Evolutionary conservation across 2,113 vertebrate species (phyloP), one percentile per base, ranked within the genome.

Genomic region (Kobus ellipsiprymnus): DNA sequence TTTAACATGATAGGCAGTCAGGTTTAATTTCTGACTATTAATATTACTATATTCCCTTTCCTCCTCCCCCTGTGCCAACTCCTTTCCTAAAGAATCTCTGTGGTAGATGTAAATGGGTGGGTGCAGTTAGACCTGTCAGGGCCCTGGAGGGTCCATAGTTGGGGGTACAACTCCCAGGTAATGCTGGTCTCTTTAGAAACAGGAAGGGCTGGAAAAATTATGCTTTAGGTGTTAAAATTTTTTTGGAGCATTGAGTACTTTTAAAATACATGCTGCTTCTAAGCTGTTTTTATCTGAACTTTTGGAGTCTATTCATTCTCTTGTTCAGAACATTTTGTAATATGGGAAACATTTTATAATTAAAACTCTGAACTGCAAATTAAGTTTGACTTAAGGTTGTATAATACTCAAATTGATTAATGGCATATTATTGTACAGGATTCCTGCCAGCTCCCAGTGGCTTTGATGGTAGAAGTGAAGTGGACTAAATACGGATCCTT

Each of bases 401-500:
- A 3, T 89, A 92, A 80, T 62, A 77, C 11, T 94, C 44, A 55
- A 8, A 36, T n/a, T 33, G 90, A 93, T 78, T 78, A 81, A 88
- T 30, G 71, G 80, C 40, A 48, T 87, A 62, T 86, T 71, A 30
- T 96, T 78, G 80, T 98, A 40, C 96, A 99, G 99, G 97, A 91
- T 82, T 95, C 98, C 2, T 99, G 99, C 98, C 99, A 98, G 91
- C 98, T 99, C 64, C 99, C 99, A 0, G 94, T 99, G 71, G 99
- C 99, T 5, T 98, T 99, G 95, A 98, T 98, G 82, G 97, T 99
- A 62, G 99, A 99, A 98, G 99, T 99, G 95, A 98, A 98, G 95
- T 99, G 99, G 99, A 99, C 99, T 44, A 99, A 99, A 80, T 99
- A 99, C 0, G 99, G 99, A 71, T 99, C 99, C 90, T 93, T 99